Evolutionary conservation across 2,797 vertebrate genomes (phyloP).

Genomic region (Rhynchonycteris naso): DNA sequence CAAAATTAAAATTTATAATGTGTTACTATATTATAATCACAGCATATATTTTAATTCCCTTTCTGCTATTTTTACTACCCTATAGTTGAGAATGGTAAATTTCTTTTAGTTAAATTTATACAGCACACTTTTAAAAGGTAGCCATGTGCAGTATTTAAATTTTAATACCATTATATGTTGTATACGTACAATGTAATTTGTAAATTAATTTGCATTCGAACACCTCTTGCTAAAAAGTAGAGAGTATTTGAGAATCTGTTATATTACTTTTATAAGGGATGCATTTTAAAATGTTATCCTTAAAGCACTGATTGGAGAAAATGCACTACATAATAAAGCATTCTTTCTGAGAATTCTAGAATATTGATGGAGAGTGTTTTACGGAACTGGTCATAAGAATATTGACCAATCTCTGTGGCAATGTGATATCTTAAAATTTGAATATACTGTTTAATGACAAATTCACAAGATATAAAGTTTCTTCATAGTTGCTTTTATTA

Average conservation of each 20-base stretch:
- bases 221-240: background rate
- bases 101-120: background rate
- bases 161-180: background rate
- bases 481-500: background rate
- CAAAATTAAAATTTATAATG: background rate
- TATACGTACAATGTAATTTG: background rate
- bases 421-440: background rate
- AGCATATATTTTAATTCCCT: background rate
- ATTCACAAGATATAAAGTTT: conserved; percentile 6
- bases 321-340: background rate
- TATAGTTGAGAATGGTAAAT: background rate
- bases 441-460: background rate
- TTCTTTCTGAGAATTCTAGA: background rate
- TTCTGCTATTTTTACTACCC: background rate
- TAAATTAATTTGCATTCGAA: conserved; percentile 13
- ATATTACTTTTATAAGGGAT: background rate
- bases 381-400: background rate
- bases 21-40: background rate
- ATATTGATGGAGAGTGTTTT: background rate
- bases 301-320: conserved; percentile 1
- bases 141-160: background rate
- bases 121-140: background rate
- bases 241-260: background rate
- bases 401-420: background rate
- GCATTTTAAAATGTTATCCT: background rate